phyloP scores from a whole-genome alignment of 2,797 vertebrate genomes.

The Streptopelia turtur region DNA sequence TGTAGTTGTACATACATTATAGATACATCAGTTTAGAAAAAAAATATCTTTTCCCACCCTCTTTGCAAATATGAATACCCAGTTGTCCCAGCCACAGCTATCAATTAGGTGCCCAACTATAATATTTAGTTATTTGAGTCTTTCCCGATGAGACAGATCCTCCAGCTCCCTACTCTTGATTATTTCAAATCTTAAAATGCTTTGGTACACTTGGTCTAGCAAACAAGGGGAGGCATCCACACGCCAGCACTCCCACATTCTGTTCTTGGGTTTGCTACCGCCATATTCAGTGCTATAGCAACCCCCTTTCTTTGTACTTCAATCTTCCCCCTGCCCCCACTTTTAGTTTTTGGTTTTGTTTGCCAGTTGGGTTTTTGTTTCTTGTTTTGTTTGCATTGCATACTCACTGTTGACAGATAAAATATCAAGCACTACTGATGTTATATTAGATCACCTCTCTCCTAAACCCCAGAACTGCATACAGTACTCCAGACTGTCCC shows the following conservation, averaged over 20 bases:
- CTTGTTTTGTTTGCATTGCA: not conserved
- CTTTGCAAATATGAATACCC: not conserved
- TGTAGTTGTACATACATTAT: not conserved
- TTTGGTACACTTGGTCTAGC: not conserved
- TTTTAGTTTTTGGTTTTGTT: no score
- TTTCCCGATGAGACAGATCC: not conserved
- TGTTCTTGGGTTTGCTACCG: not conserved
- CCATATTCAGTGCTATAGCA: accelerated
- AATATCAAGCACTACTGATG: not conserved
- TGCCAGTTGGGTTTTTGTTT: accelerated
- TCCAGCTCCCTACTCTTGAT: not conserved
- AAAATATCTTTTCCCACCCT: not conserved
- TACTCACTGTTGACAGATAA: not conserved
- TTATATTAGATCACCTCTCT: not conserved
- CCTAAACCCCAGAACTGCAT: not conserved
- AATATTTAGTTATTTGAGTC: not conserved
- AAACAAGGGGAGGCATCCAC: not conserved
- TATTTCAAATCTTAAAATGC: not conserved
- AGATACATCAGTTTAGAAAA: not conserved
- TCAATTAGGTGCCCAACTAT: not conserved
- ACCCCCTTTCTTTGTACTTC: not conserved
- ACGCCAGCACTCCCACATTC: not conserved
- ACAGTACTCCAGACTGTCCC: not conserved
- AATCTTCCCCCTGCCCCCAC: not conserved
- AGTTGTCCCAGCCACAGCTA: not conserved